Conservation (phyloP, 2,113 vertebrate species). For the Oceanodroma tethys region DNA sequence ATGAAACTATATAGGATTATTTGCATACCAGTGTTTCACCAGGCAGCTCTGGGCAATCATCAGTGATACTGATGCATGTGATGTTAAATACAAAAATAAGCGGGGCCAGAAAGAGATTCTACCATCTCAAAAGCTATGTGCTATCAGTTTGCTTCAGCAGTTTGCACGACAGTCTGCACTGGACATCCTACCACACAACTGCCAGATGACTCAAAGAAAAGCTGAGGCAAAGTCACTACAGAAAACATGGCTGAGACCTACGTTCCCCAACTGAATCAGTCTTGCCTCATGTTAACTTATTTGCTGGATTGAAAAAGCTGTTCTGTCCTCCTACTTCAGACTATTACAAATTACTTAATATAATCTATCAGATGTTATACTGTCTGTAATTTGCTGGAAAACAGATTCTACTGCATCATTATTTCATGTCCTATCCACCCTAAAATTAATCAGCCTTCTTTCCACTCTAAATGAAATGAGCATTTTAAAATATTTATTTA, state of each 20-base stretch:
- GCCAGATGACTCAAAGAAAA: neutral
- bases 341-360: neutral
- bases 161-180: neutral
- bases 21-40: neutral
- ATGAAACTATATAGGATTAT: neutral
- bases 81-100: neutral
- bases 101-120: neutral
- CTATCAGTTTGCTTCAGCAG: neutral
- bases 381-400: neutral
- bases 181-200: neutral
- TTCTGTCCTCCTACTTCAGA: neutral
- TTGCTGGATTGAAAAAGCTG: neutral
- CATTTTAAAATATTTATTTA: neutral
- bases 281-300: neutral
- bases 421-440: neutral
- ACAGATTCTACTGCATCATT: neutral
- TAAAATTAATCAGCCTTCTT: neutral
- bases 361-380: neutral
- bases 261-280: fast-evolving
- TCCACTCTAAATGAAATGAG: neutral
- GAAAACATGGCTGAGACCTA: neutral
- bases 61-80: neutral
- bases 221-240: neutral
- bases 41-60: neutral
- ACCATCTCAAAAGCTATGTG: neutral